Evolutionary conservation across 64 coral and sea anemone genomes (phyloP).

Genomic region (Montipora cactus): DNA sequence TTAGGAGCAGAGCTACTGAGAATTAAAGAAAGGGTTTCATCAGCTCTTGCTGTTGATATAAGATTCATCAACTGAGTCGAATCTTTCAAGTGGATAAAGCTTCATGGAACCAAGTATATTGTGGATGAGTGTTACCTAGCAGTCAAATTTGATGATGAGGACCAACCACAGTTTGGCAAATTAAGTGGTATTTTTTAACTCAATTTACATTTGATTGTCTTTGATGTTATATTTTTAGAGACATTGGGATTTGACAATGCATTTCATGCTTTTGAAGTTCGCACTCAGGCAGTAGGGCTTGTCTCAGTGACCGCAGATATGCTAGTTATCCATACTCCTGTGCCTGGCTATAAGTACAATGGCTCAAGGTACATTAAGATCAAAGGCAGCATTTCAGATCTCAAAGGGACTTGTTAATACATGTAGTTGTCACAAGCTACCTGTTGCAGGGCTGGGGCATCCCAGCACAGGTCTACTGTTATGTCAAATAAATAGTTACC

Average conservation of each 20-base stretch:
- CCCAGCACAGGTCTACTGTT: too few species aligned
- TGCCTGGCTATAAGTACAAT: neutral
- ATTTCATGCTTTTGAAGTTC: slow-evolving; percentile 12
- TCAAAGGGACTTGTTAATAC: neutral
- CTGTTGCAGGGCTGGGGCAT: neutral
- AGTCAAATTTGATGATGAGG: slow-evolving; percentile 12
- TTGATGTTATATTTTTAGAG: slow-evolving; percentile 21
- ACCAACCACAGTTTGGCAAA: slow-evolving; percentile 5
- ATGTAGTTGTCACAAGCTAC: neutral
- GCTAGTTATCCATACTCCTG: neutral
- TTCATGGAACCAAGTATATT: slow-evolving; percentile 48
- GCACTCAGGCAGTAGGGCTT: neutral
- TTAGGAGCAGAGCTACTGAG: slow-evolving; percentile 5
- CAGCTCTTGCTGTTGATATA: neutral
- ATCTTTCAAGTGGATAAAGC: neutral
- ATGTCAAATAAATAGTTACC: too few species aligned
- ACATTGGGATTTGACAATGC: slow-evolving; percentile 10
- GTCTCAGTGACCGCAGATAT: neutral
- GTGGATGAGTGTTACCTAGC: slow-evolving; percentile 23
- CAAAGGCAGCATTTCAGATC: slow-evolving; percentile 25
- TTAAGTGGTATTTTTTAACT: slow-evolving; percentile 26
- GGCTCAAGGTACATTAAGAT: neutral
- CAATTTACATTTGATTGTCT: neutral
- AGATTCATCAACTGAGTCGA: neutral
- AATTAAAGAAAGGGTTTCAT: slow-evolving; percentile 6